Evolutionary conservation across 53 echinoderm and acorn worm genomes (phyloP).

Genomic region (Zoroaster sp.): DNA sequence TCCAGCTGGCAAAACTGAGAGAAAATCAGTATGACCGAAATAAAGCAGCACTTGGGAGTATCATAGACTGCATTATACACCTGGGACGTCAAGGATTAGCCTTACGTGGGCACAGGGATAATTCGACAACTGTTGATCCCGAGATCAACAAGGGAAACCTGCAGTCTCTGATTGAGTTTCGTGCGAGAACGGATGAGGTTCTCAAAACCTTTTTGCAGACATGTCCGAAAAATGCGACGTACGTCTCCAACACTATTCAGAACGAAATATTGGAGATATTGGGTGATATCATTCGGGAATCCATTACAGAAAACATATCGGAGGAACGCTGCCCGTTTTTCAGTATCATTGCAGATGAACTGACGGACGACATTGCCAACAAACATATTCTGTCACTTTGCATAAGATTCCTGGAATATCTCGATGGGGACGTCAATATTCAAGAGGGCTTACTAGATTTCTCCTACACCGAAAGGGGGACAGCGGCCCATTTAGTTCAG

Average conservation of each 20-base stretch:
- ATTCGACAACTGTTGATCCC: constrained; percentile 3
- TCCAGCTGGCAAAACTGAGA: too few relatives aligned
- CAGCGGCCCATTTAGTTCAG: neutral
- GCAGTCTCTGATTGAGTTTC: constrained; percentile 24
- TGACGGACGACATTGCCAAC: constrained; percentile 21
- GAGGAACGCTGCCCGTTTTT: constrained; percentile 3
- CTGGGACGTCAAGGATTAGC: too few relatives aligned
- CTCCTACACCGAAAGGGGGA: neutral
- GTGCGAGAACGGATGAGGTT: constrained; percentile 15
- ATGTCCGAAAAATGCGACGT: neutral
- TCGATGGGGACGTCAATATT: neutral
- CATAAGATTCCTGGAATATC: constrained; percentile 9
- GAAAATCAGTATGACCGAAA: too few relatives aligned
- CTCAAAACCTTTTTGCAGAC: neutral
- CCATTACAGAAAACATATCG: neutral
- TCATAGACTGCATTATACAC: too few relatives aligned
- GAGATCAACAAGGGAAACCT: neutral
- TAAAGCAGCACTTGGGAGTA: too few relatives aligned
- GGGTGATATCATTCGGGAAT: neutral
- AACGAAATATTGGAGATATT: neutral
- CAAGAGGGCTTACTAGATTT: neutral
- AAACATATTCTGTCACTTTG: constrained; percentile 10
- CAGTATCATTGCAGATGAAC: constrained; percentile 31
- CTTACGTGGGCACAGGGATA: constrained; percentile 19
- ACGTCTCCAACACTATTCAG: neutral